Evolutionary conservation across 53 echinoderm and acorn worm species (phyloP).

Genomic region (Echinarachnius parma): DNA sequence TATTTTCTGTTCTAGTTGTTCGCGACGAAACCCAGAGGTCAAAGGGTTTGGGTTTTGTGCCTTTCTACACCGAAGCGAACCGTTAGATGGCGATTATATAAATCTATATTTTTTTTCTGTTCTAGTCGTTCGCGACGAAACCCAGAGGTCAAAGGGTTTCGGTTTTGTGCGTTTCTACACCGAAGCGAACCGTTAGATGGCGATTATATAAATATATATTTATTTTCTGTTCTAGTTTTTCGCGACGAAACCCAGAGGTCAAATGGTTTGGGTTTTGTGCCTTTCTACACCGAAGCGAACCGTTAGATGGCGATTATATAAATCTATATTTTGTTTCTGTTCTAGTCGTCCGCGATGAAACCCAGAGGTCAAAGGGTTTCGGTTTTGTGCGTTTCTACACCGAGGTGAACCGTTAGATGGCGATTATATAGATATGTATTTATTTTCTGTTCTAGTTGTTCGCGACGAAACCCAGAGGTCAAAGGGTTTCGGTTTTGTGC

Average conservation of each 20-base stretch:
- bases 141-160: constrained; percentile 54
- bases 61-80: constrained; percentile 63
- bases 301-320: constrained; percentile 54
- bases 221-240: too few relatives aligned
- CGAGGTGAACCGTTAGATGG: constrained; percentile 57
- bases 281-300: constrained; percentile 67
- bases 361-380: constrained; percentile 59
- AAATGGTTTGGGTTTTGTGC: constrained; percentile 86
- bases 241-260: constrained; percentile 32
- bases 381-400: constrained; percentile 86
- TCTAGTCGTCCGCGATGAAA: constrained; percentile 39
- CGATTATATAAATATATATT: constrained; percentile 50
- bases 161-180: constrained; percentile 77
- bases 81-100: constrained; percentile 45
- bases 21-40: constrained; percentile 18
- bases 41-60: constrained; percentile 75
- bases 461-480: constrained; percentile 32
- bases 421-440: constrained; percentile 63
- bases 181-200: constrained; percentile 54
- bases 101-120: too few relatives aligned
- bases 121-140: background rate
- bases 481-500: constrained; percentile 86
- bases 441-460: too few relatives aligned
- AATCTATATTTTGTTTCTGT: too few relatives aligned
- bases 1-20: constrained; percentile 4